phyloP scores from a whole-genome alignment of 1,140 invertebrate species.

The Oscheius sp. region DNA sequence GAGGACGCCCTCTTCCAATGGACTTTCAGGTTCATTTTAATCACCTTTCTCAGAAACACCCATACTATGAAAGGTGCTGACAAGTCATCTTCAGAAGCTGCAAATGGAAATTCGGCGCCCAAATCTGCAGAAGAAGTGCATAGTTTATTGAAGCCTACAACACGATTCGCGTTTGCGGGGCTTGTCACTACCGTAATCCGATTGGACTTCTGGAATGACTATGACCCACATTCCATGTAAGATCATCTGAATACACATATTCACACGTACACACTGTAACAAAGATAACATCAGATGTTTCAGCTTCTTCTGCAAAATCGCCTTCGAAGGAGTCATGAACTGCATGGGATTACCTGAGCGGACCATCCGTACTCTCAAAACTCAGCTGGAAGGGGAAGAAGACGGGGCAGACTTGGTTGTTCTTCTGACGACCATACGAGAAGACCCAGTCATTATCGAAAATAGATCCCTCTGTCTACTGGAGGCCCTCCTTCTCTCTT shows the following conservation, averaged over 20 bases:
- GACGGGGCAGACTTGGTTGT: slow-evolving; percentile 18
- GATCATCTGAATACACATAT: neutral
- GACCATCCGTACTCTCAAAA: slow-evolving; percentile 44
- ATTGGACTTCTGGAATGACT: slow-evolving; percentile 40
- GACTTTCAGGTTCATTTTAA: slow-evolving; percentile 3
- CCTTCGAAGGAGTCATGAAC: slow-evolving; percentile 47
- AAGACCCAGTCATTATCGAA: slow-evolving; percentile 36
- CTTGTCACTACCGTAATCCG: slow-evolving; percentile 38
- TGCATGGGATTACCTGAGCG: slow-evolving; percentile 49
- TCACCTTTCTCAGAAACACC: neutral
- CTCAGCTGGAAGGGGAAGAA: slow-evolving; percentile 40
- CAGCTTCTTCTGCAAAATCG: slow-evolving; percentile 50
- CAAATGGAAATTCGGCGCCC: neutral
- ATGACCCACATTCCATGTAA: slow-evolving; percentile 37
- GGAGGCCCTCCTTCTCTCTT: slow-evolving; percentile 37
- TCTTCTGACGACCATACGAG: slow-evolving; percentile 44
- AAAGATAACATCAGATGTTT: neutral
- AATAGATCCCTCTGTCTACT: slow-evolving; percentile 42
- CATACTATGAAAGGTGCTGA: no score
- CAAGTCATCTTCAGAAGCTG: neutral
- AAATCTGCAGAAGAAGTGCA: neutral
- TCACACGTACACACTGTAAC: neutral
- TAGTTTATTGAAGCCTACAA: neutral
- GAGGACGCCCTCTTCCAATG: neutral
- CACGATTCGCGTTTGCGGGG: slow-evolving; percentile 36